A percentile compares a stretch with the other conserved stretches of the same genome.
Evolutionary conservation across 2,797 vertebrate species (phyloP).

Genomic region (Falco cherrug): DNA sequence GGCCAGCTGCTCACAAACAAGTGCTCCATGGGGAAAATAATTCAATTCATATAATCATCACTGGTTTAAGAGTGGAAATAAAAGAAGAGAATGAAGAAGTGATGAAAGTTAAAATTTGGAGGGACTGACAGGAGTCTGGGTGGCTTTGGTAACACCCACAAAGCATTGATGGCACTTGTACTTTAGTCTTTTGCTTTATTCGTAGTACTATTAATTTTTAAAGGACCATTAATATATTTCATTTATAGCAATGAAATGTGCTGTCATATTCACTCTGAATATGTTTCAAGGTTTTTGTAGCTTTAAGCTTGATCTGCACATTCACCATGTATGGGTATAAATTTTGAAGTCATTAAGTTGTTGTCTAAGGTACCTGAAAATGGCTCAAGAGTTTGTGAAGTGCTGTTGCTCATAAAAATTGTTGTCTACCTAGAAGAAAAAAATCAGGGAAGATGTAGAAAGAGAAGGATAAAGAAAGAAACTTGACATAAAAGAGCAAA

Average conservation of each 20-base stretch:
- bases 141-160: background rate
- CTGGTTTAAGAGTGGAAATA: background rate
- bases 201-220: conserved; percentile 43
- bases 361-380: background rate
- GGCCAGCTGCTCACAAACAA: conserved; percentile 37
- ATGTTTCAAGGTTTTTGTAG: background rate
- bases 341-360: background rate
- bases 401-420: background rate
- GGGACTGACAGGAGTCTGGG: background rate
- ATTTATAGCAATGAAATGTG: conserved; percentile 2
- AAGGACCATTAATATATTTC: conserved; percentile 23
- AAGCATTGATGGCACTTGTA: background rate
- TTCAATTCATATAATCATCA: conserved; percentile 46
- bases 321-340: background rate
- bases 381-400: background rate
- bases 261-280: conserved; percentile 7
- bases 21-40: conserved; percentile 42
- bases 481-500: background rate
- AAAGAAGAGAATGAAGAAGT: background rate
- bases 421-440: background rate
- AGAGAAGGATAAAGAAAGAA: background rate
- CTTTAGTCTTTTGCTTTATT: conserved; percentile 43
- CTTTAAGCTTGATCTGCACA: background rate
- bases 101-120: background rate
- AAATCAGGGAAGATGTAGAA: background rate